Evolutionary conservation across 2,113 vertebrate genomes (phyloP), one percentile per base, ranked within the genome.

Genomic region (Psephotus haematonotus): DNA sequence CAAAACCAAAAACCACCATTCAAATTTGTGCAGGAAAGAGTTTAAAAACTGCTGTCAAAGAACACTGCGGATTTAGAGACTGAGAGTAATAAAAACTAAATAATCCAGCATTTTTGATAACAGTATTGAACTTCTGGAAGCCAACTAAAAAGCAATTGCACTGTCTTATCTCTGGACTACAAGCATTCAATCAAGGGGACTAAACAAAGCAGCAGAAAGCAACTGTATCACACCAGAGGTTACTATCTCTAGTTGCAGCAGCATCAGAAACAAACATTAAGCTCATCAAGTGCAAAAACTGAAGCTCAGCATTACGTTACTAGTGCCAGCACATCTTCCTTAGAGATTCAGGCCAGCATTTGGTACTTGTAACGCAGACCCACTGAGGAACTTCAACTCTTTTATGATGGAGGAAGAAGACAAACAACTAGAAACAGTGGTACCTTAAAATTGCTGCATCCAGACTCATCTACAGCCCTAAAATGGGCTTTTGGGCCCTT

Each of bases 321-420:
- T 31, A 7, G 22, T 6, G 55, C 43, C 69, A 81, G 7, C 9
- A 41, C 15, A 15, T 9, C 25, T 52, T 68, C 37, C 25, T 2
- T 13, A 18, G 53, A 67, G 33, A 60, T 49, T 35, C 39, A 44
- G 52, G 35, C 19, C 35, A 77, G 17, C 13, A 18, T 35, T 68
- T 25, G 25, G 37, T 37, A 62, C 47, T 41, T 16, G 33, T 35
- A 63, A 57, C 0, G 0, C 60, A 37, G 49, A 3, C 22, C 18
- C 1, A 0, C 28, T 20, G n/a, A 37, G 68, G 49, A 47, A 31
- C 44, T 53, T 31, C 0, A 52, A 24, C 17, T n/a, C 8, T 24
- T 47, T 35, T 23, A 37, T 6, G 19, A 15, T 23, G 24, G 24
- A 88, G 43, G 17, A 82, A 50, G 16, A 44, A 50, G 16, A 44